Evolutionary conservation across 1,140 invertebrate genomes (phyloP).

Genomic region (Frieseomelitta varia): DNA sequence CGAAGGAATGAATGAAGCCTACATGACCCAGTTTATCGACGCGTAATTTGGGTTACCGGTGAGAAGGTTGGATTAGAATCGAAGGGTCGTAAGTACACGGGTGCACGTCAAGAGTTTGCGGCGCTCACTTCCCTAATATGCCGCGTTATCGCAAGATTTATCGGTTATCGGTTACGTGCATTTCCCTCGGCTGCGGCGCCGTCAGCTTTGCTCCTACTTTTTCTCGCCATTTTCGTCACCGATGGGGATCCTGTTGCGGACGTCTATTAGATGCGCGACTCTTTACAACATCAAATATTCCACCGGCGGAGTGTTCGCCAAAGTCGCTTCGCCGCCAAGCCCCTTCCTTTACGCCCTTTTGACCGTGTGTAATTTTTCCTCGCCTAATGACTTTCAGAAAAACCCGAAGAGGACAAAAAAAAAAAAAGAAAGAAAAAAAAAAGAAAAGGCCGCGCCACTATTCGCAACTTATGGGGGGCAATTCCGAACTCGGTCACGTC

Average conservation of each 20-base stretch:
- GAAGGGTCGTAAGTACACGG: slow-evolving; percentile 14
- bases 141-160: slow-evolving; percentile 57
- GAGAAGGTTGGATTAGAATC: slow-evolving; percentile 37
- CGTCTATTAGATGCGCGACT: slow-evolving; percentile 42
- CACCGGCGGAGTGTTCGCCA: background rate
- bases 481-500: slow-evolving; percentile 47
- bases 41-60: slow-evolving; percentile 38
- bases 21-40: slow-evolving; percentile 35
- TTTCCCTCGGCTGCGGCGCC: slow-evolving; percentile 15
- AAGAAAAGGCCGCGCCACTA: background rate
- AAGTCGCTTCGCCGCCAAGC: background rate
- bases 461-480: slow-evolving; percentile 7
- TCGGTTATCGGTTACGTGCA: slow-evolving; percentile 62
- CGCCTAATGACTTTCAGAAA: background rate
- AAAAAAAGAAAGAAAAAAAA: background rate
- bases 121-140: slow-evolving; percentile 36
- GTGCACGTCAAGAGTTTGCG: slow-evolving; percentile 40
- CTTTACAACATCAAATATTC: slow-evolving; percentile 38
- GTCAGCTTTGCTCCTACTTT: slow-evolving; percentile 27
- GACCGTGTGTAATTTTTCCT: background rate
- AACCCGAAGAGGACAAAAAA: slow-evolving; percentile 1
- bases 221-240: slow-evolving; percentile 45
- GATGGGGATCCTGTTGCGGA: slow-evolving; percentile 40
- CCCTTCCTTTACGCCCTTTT: background rate
- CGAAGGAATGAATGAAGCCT: background rate